Percentiles rank a stretch among this genome's conserved stretches.
Evolutionary conservation across 64 coral and sea anemone genomes (phyloP).

Genomic region (Pachyseris speciosa): DNA sequence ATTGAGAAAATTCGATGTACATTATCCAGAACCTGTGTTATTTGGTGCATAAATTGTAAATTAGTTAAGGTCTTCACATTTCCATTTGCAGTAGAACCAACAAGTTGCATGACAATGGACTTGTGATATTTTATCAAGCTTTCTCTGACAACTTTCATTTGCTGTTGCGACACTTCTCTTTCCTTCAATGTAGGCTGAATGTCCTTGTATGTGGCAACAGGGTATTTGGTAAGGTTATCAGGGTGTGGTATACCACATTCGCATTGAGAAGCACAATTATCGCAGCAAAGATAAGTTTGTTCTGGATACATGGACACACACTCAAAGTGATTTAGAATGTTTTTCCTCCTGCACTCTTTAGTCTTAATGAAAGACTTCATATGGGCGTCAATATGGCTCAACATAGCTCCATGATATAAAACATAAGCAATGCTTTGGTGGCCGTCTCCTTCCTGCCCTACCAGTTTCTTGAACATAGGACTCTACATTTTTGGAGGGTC

Average conservation of each 20-base stretch:
- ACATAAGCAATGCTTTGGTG: slow-evolving; percentile 35
- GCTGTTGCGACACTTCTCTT: background rate
- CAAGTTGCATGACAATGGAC: too few relatives aligned
- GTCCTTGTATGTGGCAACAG: background rate
- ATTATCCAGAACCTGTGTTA: slow-evolving; percentile 56
- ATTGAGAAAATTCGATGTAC: background rate
- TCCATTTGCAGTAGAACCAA: slow-evolving; percentile 43
- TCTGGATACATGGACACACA: background rate
- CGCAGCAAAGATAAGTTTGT: slow-evolving; percentile 61
- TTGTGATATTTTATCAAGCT: slow-evolving; percentile 55
- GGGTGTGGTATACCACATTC: slow-evolving; percentile 62
- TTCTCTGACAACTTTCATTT: slow-evolving; percentile 21
- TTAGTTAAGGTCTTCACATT: slow-evolving; percentile 67
- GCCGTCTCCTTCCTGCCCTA: slow-evolving; percentile 59
- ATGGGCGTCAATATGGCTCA: slow-evolving; percentile 32
- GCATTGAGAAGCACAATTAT: slow-evolving; percentile 68
- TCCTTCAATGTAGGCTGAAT: background rate
- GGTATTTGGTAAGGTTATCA: slow-evolving; percentile 1
- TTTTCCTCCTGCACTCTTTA: slow-evolving; percentile 54
- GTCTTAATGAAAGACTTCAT: slow-evolving; percentile 49
- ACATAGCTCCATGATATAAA: slow-evolving; percentile 57
- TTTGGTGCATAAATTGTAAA: slow-evolving; percentile 64
- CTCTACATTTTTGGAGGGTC: slow-evolving; percentile 69
- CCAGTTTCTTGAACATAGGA: slow-evolving; percentile 74
- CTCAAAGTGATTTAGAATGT: slow-evolving; percentile 56